Base-by-base conservation (phyloP, 2,888 invertebrate genomes). In the Xestobium rufovillosum region DNA sequence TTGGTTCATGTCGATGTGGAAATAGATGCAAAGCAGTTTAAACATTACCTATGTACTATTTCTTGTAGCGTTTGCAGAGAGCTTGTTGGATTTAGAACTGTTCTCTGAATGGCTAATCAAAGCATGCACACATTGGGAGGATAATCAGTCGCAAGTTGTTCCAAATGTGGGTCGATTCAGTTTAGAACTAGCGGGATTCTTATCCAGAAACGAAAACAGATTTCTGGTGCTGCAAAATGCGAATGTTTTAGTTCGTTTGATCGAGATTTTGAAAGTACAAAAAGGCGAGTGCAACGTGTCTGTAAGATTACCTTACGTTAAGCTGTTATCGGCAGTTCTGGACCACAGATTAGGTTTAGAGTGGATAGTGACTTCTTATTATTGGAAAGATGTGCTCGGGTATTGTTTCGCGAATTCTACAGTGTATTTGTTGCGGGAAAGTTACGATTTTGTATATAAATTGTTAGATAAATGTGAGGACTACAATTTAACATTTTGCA, bases 401-500 rank as follows among this genome's bases (percentile, higher is more conserved):
- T 72, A 77, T 32, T 77, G 76, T 41, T 73, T 78, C 48, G 67
- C 73, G 36, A 78, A 76, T 57, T 75, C 78, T 41, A 85, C 85
- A 0, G 67, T 85, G 26, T 86, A 85, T 53, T 76, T 85, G 6
- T 72, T 77, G 0, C 70, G 78, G 25, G 78, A 81, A 55, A 75
- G 78, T 4, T 75, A 78, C 36, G 70, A 72, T 39, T 77, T 85
- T 49, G 64, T 82, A 11, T 70, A 72, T 11, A 67, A 68, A 40
- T 69, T 82, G 36, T 52, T 81, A 1, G 73, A 74, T 63, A 73
- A 70, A 56, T 59, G 72, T 1, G 67, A 70, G 12, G 69, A 72
- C 31, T 61, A 71, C 23, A 71, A 76, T 47, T 58, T 59, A 29
- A 53, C 59, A 8, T 68, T 75, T 23, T 72, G 77, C 11, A 65